Evolutionary conservation across 2,797 vertebrate genomes (phyloP), one percentile per base, ranked within the genome.

Genomic region (Cryptoprocta ferox): DNA sequence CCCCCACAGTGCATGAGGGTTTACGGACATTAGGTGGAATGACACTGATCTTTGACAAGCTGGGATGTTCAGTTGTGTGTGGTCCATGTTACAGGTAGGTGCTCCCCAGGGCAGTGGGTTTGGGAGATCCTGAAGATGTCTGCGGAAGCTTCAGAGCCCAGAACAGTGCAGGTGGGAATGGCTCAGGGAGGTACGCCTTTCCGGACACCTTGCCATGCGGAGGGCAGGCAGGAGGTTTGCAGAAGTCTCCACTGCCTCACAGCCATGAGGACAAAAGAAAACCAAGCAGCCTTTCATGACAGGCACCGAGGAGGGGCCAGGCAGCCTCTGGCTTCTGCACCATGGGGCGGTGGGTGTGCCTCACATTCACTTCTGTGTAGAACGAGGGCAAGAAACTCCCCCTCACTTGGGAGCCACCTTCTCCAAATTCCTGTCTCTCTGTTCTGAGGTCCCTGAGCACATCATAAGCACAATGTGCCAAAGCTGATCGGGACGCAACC

Each of bases 1-100:
- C 30, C n/a, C 4, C 16, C 10, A 1, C 53, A 28, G 5, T 0
- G 1, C 0, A 0, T 0, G 21, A 35, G 0, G 37, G 45, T 4
- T 50, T n/a, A 0, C 50, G 0, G 0, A 2, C 9, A 1, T 15
- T 6, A 28, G 39, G 42, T 0, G 0, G 45, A 56, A 82, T 11
- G n/a, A 26, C 5, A 9, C 42, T 4, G 11, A 21, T 7, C 5
- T 12, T 19, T 24, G 59, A 16, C 71, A 48, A 26, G 39, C 6
- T 35, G 10, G 4, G 15, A 21, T 3, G 82, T 63, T 78, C 13
- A 0, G 0, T 45, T 79, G 12, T 24, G 1, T 15, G 2, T 0
- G 2, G 21, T 4, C 78, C 61, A 12, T 8, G 13, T 45, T 30
- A 5, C 2, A 16, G 9, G 0, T 0, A 1, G 2, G 56, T 35